Evolutionary conservation across 2,113 vertebrate species (phyloP).

Genomic region (Chlorocebus sabaeus): DNA sequence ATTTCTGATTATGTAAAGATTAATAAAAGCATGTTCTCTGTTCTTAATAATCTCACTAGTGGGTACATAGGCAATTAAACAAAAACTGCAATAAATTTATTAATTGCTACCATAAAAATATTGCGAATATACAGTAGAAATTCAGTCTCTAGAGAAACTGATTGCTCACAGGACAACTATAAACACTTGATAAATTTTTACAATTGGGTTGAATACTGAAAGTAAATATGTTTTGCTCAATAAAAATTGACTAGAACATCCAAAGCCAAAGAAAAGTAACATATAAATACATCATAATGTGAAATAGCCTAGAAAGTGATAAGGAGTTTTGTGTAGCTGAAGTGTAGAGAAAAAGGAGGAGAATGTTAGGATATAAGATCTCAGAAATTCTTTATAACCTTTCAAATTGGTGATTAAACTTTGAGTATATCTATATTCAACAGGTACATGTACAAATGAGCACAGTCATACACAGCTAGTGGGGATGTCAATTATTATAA

Average conservation of each 20-base stretch:
- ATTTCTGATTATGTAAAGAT: not conserved
- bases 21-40: not conserved
- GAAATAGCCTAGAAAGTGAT: not conserved
- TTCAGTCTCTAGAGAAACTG: not conserved
- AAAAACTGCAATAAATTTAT: not conserved
- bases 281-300: not conserved
- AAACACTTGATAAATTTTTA: not conserved
- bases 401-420: not conserved
- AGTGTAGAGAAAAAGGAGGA: not conserved
- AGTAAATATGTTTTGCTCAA: not conserved
- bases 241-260: not conserved
- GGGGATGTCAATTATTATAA: not conserved
- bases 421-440: not conserved
- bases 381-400: not conserved
- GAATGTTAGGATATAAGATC: not conserved
- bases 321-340: not conserved
- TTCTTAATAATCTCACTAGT: not conserved
- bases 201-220: not conserved
- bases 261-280: not conserved
- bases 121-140: not conserved
- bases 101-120: not conserved
- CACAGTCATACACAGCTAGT: too few relatives aligned
- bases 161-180: not conserved
- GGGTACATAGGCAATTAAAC: not conserved
- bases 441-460: not conserved